Evolutionary conservation across 2,113 vertebrate genomes (phyloP).

Genomic region (Crotalus tigris): DNA sequence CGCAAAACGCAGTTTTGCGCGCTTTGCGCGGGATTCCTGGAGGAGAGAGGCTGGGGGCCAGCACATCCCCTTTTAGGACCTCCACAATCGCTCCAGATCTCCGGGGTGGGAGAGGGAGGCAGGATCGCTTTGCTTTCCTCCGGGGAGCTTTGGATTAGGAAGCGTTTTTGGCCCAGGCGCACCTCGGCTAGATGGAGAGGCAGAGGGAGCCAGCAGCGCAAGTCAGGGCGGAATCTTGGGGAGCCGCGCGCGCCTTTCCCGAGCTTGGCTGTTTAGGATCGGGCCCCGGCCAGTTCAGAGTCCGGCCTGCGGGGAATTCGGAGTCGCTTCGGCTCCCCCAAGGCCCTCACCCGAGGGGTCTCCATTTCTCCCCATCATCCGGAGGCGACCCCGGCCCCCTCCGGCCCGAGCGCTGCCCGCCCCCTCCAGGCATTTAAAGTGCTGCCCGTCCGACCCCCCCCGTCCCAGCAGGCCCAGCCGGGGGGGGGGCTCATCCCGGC

Average conservation of each 20-base stretch:
- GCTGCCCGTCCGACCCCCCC: too few species aligned
- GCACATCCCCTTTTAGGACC: not conserved
- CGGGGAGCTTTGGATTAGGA: not conserved
- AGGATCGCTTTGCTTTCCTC: not conserved
- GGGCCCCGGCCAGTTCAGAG: too few species aligned
- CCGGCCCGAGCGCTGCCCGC: too few species aligned
- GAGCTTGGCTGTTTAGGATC: not conserved
- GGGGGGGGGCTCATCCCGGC: not conserved
- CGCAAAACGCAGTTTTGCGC: not conserved
- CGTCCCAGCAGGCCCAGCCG: not conserved
- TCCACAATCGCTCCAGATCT: not conserved
- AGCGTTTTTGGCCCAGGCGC: not conserved
- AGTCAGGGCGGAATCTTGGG: not conserved
- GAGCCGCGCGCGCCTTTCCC: too few species aligned
- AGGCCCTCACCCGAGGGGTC: too few species aligned
- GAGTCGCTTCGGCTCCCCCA: too few species aligned
- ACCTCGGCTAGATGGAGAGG: not conserved
- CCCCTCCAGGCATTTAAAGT: not conserved
- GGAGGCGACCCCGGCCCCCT: too few species aligned
- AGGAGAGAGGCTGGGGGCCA: not conserved
- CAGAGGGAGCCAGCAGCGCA: not conserved
- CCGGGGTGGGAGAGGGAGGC: not conserved
- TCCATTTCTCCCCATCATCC: not conserved
- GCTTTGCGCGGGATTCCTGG: not conserved
- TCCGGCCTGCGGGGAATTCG: not conserved